Evolutionary conservation across 2,888 invertebrate species (phyloP).

Genomic region (Azorinus chamasolen): DNA sequence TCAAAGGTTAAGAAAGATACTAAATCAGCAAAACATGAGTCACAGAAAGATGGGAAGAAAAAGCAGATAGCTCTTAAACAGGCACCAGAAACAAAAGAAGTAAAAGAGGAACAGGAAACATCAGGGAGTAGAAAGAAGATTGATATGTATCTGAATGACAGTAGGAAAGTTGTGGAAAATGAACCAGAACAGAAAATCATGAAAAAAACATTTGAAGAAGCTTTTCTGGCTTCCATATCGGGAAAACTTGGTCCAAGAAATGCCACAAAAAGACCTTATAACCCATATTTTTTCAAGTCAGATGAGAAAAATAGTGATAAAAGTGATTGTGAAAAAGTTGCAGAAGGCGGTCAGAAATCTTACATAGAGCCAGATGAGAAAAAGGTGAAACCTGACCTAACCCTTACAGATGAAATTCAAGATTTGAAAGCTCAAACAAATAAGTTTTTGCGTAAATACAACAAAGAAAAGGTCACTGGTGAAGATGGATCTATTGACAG

Average conservation of each 20-base stretch:
- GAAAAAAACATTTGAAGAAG: slow-evolving; percentile 56
- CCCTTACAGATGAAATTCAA: slow-evolving; percentile 45
- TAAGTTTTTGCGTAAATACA: slow-evolving; percentile 46
- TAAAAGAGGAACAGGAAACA: not conserved
- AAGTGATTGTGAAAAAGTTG: not conserved
- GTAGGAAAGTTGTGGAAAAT: slow-evolving; percentile 20
- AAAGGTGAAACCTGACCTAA: slow-evolving; percentile 38
- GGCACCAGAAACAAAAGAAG: slow-evolving; percentile 28
- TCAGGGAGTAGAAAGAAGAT: slow-evolving; percentile 31
- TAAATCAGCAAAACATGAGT: slow-evolving; percentile 14
- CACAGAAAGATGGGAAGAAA: slow-evolving; percentile 57
- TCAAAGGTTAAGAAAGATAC: slow-evolving; percentile 17
- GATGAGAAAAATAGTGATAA: slow-evolving; percentile 3
- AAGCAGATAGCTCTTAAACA: slow-evolving; percentile 36
- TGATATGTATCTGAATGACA: slow-evolving; percentile 44
- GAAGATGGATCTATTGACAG: not conserved
- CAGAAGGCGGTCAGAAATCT: not conserved
- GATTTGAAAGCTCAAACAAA: slow-evolving; percentile 53
- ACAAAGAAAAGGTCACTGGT: slow-evolving; percentile 11
- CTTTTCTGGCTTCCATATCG: slow-evolving; percentile 46
- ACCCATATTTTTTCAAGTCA: slow-evolving; percentile 21
- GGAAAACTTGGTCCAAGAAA: slow-evolving; percentile 41
- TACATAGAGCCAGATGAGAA: slow-evolving; percentile 44
- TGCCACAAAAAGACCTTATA: slow-evolving; percentile 42
- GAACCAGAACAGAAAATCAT: slow-evolving; percentile 33